Evolutionary conservation across 2,888 invertebrate species (phyloP).

Genomic region (Amiota mariae): DNA sequence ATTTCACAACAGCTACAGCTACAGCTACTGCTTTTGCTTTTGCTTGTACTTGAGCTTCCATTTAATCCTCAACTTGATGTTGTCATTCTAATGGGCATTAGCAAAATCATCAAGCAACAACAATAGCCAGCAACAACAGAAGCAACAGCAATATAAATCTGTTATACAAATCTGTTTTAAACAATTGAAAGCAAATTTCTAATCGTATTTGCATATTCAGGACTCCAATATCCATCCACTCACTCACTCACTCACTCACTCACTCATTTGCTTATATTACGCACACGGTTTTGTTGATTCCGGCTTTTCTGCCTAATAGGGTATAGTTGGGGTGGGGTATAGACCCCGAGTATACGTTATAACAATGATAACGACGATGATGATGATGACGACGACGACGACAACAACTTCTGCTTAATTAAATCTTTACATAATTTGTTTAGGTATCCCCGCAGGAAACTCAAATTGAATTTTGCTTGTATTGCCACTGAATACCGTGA

Average conservation of each 20-base stretch:
- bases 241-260: too few relatives aligned
- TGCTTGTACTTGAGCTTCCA: background rate
- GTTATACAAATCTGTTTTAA: constrained; percentile 19
- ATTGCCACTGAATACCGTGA: too few relatives aligned
- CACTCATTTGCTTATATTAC: too few relatives aligned
- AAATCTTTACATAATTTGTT: constrained; percentile 66
- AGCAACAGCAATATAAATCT: background rate
- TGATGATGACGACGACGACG: too few relatives aligned
- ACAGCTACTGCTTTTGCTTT: too few relatives aligned
- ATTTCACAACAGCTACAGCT: background rate
- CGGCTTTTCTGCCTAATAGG: background rate
- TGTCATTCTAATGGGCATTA: background rate
- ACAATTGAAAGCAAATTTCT: constrained; percentile 28
- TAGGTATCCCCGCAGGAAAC: constrained; percentile 54
- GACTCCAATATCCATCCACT: background rate
- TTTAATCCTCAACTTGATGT: background rate
- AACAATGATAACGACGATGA: too few relatives aligned
- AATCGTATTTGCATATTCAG: constrained; percentile 20
- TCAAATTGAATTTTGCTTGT: constrained; percentile 54
- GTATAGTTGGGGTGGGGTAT: background rate
- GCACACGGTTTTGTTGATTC: background rate
- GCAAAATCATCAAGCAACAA: background rate
- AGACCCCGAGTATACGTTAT: too few relatives aligned
- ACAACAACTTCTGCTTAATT: constrained; percentile 53
- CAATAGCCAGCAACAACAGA: background rate